These are phyloP conservation scores for Magallana nippona DNA, from an alignment of 2,888 invertebrate species.

Conservation along the genomic window DNA sequence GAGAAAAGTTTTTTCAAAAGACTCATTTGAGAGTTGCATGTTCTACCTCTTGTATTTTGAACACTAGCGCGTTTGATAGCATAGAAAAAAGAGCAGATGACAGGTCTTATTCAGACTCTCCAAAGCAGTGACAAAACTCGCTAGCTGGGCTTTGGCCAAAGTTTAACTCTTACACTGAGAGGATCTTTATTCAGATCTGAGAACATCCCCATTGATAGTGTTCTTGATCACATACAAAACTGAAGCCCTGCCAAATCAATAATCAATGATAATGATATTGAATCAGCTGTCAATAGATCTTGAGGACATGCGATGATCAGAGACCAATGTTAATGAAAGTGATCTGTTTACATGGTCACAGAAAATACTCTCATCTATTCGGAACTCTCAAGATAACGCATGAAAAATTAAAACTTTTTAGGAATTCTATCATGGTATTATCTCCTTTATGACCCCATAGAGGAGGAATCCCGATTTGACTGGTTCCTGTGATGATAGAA, in stretches of 20 bases:
- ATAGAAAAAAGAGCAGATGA: not conserved
- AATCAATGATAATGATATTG: constrained; percentile 22
- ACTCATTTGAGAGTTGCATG: not conserved
- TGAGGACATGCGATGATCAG: not conserved
- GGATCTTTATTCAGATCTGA: not conserved
- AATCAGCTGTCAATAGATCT: not conserved
- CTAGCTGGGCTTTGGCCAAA: not conserved
- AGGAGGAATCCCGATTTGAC: not conserved
- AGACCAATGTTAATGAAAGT: not conserved
- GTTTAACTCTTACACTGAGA: not conserved
- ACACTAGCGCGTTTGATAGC: not conserved
- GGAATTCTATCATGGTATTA: no score
- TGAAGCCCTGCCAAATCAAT: constrained; percentile 27
- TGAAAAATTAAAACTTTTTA: not conserved
- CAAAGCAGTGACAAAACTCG: not conserved
- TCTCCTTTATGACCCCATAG: no score
- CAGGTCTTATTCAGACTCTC: not conserved
- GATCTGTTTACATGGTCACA: not conserved
- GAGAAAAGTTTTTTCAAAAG: not conserved
- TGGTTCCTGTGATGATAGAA: no score
- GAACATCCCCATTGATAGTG: not conserved
- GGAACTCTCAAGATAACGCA: not conserved
- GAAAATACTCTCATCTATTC: not conserved
- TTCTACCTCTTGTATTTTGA: not conserved
- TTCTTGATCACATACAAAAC: not conserved